Evolutionary conservation across 2,797 vertebrate species (phyloP).

Genomic region (Neosilurus mollespiculum): DNA sequence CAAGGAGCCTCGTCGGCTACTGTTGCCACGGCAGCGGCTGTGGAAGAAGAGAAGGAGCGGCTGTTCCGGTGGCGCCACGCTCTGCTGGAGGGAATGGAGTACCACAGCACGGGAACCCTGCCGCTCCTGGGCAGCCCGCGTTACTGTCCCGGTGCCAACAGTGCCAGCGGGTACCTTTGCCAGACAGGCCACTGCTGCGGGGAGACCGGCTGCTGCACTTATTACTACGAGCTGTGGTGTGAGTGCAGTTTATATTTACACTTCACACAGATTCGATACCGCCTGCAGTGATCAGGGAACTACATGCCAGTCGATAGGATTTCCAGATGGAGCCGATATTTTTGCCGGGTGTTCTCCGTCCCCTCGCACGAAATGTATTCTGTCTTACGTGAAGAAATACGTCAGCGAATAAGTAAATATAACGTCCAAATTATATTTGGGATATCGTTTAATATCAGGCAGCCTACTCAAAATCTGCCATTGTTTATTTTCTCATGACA

Average conservation of each 20-base stretch:
- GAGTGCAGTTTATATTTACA: conserved; percentile 51
- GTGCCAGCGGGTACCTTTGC: conserved; percentile 85
- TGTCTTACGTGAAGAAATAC: not conserved
- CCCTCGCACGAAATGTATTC: not conserved
- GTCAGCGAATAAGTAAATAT: not conserved
- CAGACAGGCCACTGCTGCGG: conserved; percentile 96
- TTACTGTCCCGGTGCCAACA: conserved; percentile 85
- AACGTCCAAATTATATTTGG: not conserved
- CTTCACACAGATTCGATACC: not conserved
- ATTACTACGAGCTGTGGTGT: conserved; percentile 99
- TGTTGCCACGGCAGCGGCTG: conserved; percentile 49
- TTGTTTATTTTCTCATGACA: not conserved
- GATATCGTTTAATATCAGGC: not conserved
- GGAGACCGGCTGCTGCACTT: conserved; percentile 93
- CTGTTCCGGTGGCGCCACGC: conserved; percentile 55
- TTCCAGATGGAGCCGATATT: conserved; percentile 5
- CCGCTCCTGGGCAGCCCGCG: conserved; percentile 81
- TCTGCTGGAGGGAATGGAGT: conserved; percentile 75
- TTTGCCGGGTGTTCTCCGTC: not conserved
- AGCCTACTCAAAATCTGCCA: conserved; percentile 29
- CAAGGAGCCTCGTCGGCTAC: conserved; percentile 2
- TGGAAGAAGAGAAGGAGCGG: conserved; percentile 52
- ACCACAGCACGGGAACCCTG: conserved; percentile 79
- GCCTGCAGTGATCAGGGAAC: not conserved
- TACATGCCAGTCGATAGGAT: not conserved